Conservation (phyloP, 2,888 invertebrate species). For the Oscheius sp. region DNA sequence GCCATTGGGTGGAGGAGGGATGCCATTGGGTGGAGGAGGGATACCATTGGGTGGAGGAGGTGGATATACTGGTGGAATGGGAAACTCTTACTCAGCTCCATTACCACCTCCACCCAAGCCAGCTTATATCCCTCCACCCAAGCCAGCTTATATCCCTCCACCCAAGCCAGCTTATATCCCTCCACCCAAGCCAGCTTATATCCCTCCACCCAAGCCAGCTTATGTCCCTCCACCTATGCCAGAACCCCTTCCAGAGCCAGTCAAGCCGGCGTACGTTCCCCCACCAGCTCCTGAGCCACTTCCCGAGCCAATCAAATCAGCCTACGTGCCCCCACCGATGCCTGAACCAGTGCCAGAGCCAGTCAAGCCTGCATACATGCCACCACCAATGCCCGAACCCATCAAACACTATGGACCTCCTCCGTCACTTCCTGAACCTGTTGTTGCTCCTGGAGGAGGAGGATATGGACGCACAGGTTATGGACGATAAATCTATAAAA, state of each 20-base stretch:
- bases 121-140: conserved; percentile 33
- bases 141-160: not conserved
- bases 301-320: conserved; percentile 37
- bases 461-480: not conserved
- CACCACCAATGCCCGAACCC: not conserved
- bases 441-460: not conserved
- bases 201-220: conserved; percentile 6
- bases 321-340: conserved; percentile 32
- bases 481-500: too few species aligned
- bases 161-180: conserved; percentile 24
- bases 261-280: conserved; percentile 25
- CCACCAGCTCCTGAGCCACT: conserved; percentile 41
- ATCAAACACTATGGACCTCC: not conserved
- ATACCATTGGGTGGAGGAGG: not conserved
- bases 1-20: not conserved
- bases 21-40: not conserved
- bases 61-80: not conserved
- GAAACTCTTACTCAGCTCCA: not conserved
- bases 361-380: conserved; percentile 31
- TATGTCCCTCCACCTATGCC: conserved; percentile 36
- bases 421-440: not conserved
- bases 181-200: conserved; percentile 7
- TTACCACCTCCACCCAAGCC: conserved; percentile 15
- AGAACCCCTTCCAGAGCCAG: conserved; percentile 38
- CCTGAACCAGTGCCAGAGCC: conserved; percentile 37